These are phyloP conservation scores for Coenobita brevimanus DNA, from an alignment of 1,140 invertebrate genomes.

Conservation along the genomic window DNA sequence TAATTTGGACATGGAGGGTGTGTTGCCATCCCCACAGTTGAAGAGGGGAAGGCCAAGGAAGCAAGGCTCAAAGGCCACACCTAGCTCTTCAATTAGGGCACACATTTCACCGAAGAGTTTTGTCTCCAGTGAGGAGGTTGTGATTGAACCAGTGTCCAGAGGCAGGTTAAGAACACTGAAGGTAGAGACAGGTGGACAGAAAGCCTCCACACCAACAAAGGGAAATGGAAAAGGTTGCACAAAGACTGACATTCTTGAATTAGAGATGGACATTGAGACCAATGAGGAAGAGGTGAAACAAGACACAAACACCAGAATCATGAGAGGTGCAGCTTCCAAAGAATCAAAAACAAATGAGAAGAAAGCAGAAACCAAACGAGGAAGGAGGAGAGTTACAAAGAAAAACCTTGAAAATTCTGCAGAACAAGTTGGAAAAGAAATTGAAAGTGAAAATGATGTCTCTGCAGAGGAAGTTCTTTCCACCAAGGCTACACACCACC, in stretches of 20 bases:
- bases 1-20: no score
- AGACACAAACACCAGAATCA: not conserved
- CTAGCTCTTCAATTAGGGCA: no score
- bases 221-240: not conserved
- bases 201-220: not conserved
- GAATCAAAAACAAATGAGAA: not conserved
- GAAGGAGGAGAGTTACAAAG: no score
- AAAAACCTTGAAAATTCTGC: not conserved
- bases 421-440: not conserved
- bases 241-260: not conserved
- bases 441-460: not conserved
- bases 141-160: not conserved
- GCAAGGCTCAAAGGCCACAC: no score
- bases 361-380: not conserved
- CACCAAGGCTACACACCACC: not conserved
- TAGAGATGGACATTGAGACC: not conserved
- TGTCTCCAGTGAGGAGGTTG: no score
- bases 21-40: no score
- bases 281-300: no score
- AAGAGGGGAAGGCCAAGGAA: no score
- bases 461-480: not conserved
- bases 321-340: not conserved
- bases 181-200: not conserved
- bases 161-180: not conserved
- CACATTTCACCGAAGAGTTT: no score